A percentile compares a stretch with the other conserved stretches of the same genome.
These are phyloP conservation scores for Frankliniella fusca DNA, from an alignment of 2,888 invertebrate species.

Conservation along the genomic window DNA sequence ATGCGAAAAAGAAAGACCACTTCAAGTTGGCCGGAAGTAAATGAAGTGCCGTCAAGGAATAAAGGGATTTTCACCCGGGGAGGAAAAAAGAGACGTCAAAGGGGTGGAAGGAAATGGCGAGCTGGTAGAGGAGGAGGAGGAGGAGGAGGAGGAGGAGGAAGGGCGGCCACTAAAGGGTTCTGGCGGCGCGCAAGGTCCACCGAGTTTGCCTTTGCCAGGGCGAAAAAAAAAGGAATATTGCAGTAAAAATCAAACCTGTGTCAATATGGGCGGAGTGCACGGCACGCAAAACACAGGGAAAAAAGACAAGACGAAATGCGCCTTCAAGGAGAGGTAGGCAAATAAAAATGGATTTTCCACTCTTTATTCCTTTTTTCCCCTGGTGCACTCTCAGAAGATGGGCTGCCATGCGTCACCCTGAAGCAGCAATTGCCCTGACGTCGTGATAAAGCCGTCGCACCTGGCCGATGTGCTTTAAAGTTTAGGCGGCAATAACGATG, in stretches of 20 bases:
- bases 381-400: background rate
- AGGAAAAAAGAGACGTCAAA: background rate
- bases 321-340: no score
- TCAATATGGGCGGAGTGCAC: background rate
- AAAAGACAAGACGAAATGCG: no score
- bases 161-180: background rate
- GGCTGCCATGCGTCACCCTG: background rate
- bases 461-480: background rate
- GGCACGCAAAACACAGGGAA: background rate
- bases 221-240: background rate
- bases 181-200: background rate
- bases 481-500: background rate
- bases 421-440: background rate
- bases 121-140: background rate
- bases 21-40: constrained; percentile 1
- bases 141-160: background rate
- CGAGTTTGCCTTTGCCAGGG: background rate
- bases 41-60: constrained; percentile 19
- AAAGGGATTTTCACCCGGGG: background rate
- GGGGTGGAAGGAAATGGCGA: background rate
- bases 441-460: background rate
- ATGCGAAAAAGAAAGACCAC: no score
- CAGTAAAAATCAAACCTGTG: background rate
- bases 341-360: background rate
- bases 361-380: background rate